These are phyloP conservation scores for Manacus vitellinus DNA, from an alignment of 2,113 vertebrate genomes.

Conservation along the genomic window DNA sequence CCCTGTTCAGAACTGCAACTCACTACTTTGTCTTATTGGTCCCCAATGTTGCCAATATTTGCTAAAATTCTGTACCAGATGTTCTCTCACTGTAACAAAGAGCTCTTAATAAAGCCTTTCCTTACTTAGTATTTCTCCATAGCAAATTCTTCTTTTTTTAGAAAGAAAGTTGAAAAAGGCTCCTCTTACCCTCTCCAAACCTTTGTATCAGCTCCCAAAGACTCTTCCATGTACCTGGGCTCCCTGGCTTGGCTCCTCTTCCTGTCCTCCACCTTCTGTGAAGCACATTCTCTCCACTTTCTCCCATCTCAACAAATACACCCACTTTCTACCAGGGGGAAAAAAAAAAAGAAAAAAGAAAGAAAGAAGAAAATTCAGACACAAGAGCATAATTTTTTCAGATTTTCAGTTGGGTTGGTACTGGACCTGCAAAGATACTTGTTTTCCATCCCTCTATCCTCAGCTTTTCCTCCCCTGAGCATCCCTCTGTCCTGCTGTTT, in stretches of 20 bases:
- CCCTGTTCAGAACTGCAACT: not conserved
- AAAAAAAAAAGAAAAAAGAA: not conserved
- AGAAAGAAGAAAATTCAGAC: not conserved
- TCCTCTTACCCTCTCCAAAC: not conserved
- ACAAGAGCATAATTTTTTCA: not conserved
- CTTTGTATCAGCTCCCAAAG: not conserved
- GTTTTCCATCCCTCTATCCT: not conserved
- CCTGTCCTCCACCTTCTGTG: not conserved
- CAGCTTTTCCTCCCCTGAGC: not conserved
- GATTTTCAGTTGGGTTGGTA: not conserved
- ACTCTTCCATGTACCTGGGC: not conserved
- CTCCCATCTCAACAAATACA: not conserved
- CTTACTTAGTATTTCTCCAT: not conserved
- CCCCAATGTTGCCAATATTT: not conserved
- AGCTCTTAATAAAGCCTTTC: not conserved
- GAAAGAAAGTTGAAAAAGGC: not conserved
- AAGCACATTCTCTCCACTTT: not conserved
- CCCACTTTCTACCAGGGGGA: accelerated
- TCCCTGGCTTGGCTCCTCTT: not conserved
- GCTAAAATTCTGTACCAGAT: not conserved
- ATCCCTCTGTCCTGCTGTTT: not conserved
- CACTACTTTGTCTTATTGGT: not conserved
- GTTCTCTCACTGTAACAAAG: not conserved
- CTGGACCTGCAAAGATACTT: not conserved
- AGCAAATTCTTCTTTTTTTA: accelerated